Base-by-base conservation (phyloP, 2,888 invertebrate species). In the Leptopilina drosophilae region DNA sequence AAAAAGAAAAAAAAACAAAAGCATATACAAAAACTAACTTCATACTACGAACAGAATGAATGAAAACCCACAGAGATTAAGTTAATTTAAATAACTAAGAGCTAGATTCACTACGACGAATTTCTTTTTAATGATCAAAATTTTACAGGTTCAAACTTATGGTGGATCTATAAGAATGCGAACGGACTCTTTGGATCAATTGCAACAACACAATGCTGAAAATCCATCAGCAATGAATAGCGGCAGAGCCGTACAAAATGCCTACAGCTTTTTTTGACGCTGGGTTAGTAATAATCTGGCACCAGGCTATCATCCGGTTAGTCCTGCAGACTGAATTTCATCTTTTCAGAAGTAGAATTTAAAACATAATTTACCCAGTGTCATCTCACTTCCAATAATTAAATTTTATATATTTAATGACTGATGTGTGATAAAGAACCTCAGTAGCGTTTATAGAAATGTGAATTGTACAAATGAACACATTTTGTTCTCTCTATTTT, bases 131-230 rank as follows among this genome's bases (percentile, higher is more conserved):
- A 42, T 83, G 69, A 81, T 80, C 76, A 81, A 1, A 81, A 80
- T 11, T 12, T 77, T 9, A n/a, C 82, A 95, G 94, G 95, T 95
- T 82, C 94, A 96, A 84, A 95, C 95, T 0, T 95, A 95, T 90
- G 96, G 96, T 84, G 97, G 97, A 84, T 96, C 97, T 84, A 96
- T 97, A 82, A 93, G 97, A 82, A 95, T 96, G 87, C 94, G 96
- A 80, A 94, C 95, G 49, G 96, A 96, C 40, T 96, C 96, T 65
- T 93, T 97, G 84, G 97, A 97, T 88, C 94, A 95, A 78, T 90
- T 95, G 79, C 93, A 94, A 84, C 81, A 93, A 89, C 82, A 83
- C 81, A 87, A 85, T 80, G 86, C 82, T 77, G 91, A 89, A 80
- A 88, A 87, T 84, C 89, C 87, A 79, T 87, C 85, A 80, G 84